These are phyloP conservation scores for Rhea pennata DNA, from an alignment of 2,113 vertebrate species.

Conservation along the genomic window DNA sequence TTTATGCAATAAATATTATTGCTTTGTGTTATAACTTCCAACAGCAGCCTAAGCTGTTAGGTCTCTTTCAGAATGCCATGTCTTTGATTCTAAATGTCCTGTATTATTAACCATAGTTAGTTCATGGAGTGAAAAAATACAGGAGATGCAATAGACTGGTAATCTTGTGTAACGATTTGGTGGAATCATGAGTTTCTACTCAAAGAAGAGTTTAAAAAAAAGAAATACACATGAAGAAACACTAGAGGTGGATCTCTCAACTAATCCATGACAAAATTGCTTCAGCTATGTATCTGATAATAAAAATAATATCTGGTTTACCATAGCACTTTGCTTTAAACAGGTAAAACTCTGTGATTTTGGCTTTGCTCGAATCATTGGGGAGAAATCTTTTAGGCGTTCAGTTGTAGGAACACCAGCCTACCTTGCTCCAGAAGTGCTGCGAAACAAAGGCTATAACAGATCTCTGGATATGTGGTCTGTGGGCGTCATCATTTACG, in stretches of 20 bases:
- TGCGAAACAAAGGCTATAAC: constrained; percentile 97
- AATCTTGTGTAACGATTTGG: not conserved
- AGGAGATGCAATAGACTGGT: not conserved
- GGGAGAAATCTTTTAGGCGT: constrained; percentile 95
- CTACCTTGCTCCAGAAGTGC: constrained; percentile 94
- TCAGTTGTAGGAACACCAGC: constrained; percentile 97
- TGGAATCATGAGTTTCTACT: not conserved
- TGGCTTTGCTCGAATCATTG: constrained; percentile 96
- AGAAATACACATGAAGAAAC: not conserved
- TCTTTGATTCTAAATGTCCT: not conserved
- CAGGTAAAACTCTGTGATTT: constrained; percentile 99
- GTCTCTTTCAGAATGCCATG: not conserved
- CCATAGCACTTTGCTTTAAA: constrained; percentile 14
- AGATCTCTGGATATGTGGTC: constrained; percentile 99
- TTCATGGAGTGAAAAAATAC: not conserved
- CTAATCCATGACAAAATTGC: not conserved
- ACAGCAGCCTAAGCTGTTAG: not conserved
- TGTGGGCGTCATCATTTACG: constrained; percentile 96
- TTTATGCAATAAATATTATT: not conserved
- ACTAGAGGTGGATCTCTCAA: not conserved
- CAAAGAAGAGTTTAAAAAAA: not conserved
- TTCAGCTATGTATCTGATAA: not conserved
- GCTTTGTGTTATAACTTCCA: not conserved
- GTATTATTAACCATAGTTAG: not conserved
- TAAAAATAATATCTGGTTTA: not conserved